These are phyloP conservation scores for Omphaloscelis lunosa DNA, from an alignment of 2,888 invertebrate species.

Conservation along the genomic window DNA sequence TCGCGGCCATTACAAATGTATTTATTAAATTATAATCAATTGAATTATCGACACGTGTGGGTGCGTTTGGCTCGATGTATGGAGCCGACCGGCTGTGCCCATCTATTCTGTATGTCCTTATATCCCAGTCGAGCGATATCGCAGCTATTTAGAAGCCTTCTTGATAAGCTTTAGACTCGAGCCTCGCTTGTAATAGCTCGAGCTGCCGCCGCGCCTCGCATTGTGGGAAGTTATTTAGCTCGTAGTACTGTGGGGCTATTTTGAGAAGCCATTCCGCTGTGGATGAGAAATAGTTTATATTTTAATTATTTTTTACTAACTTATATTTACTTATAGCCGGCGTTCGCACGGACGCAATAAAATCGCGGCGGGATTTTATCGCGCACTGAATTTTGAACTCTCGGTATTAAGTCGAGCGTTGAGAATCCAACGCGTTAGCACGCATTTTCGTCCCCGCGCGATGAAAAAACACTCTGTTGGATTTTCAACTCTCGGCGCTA, in stretches of 20 bases:
- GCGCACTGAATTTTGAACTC: too few species aligned
- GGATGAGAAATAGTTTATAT: constrained; percentile 41
- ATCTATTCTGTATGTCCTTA: too few species aligned
- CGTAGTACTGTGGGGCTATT: constrained; percentile 99
- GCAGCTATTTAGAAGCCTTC: constrained; percentile 94
- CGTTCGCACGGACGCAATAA: too few species aligned
- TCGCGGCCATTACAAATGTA: not conserved
- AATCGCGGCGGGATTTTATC: too few species aligned
- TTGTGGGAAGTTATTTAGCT: constrained; percentile 98
- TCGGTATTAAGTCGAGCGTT: too few species aligned
- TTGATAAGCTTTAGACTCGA: constrained; percentile 97
- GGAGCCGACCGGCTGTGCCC: not conserved
- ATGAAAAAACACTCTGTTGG: too few species aligned
- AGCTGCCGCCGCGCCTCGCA: constrained; percentile 99
- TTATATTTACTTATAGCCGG: too few species aligned
- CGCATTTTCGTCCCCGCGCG: too few species aligned
- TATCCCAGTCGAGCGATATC: not conserved
- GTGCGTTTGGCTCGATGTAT: not conserved
- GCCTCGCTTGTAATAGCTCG: constrained; percentile 95
- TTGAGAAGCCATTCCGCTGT: constrained; percentile 98
- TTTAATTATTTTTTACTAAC: too few species aligned
- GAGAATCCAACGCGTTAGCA: too few species aligned
- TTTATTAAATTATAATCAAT: not conserved
- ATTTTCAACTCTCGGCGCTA: too few species aligned
- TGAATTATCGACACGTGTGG: not conserved